These are phyloP conservation scores for Acanthisitta chloris DNA, from an alignment of 2,113 vertebrate genomes.

Conservation along the genomic window DNA sequence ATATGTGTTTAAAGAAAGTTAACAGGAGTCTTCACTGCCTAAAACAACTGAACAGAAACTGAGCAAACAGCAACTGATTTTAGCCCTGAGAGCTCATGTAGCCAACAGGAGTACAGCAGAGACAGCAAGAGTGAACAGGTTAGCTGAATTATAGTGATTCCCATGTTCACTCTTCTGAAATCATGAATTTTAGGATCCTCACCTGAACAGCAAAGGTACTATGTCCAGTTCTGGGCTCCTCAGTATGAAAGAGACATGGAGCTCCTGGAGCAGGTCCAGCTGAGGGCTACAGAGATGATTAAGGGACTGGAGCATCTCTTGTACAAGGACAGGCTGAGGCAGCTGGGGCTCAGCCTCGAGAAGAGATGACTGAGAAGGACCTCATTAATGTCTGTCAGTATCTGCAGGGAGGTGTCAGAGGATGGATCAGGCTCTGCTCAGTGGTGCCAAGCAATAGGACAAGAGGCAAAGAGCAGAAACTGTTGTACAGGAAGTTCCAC, in stretches of 20 bases:
- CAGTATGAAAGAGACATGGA: not conserved
- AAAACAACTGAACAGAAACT: not conserved
- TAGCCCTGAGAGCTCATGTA: not conserved
- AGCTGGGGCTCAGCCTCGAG: not conserved
- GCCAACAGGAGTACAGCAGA: not conserved
- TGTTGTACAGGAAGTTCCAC: not conserved
- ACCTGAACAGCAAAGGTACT: not conserved
- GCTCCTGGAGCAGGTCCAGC: not conserved
- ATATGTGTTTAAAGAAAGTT: not conserved
- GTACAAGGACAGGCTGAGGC: not conserved
- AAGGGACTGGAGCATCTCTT: not conserved
- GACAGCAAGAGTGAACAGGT: not conserved
- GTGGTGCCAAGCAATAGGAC: not conserved
- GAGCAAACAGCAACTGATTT: not conserved
- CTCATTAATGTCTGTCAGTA: not conserved
- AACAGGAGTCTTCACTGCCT: not conserved
- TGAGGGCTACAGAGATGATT: not conserved
- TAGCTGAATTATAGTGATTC: not conserved
- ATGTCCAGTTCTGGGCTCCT: not conserved
- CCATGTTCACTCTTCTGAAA: not conserved
- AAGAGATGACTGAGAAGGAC: not conserved
- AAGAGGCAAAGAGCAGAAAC: not conserved
- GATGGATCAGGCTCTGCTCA: not conserved
- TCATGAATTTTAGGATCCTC: not conserved
- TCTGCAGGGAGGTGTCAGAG: not conserved